A percentile compares a stretch with the other conserved stretches of the same genome.
phyloP scores from a whole-genome alignment of 2,113 vertebrate genomes.

The Marcusenius ussheri region DNA sequence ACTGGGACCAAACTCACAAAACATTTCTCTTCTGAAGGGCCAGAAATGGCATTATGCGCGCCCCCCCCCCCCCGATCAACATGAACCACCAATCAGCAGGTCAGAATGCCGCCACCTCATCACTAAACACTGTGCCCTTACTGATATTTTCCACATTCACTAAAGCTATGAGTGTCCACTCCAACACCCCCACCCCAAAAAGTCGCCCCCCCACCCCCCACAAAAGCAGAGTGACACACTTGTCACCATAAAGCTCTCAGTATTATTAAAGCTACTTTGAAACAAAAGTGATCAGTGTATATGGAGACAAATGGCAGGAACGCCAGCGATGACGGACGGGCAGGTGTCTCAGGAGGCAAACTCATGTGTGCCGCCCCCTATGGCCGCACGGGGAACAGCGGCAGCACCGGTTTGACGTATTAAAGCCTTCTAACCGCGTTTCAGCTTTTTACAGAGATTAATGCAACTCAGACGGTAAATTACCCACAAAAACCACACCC shows the following conservation, averaged over 20 bases:
- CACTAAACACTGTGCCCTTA: neutral
- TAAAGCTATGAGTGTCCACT: slow-evolving; percentile 16
- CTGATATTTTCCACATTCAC: neutral
- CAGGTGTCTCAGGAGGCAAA: slow-evolving; percentile 4
- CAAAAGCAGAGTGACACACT: slow-evolving; percentile 12
- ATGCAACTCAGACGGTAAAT: slow-evolving; percentile 54
- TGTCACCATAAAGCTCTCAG: slow-evolving; percentile 53
- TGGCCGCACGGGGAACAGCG: neutral
- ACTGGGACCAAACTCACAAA: slow-evolving; percentile 34
- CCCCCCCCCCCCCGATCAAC: neutral
- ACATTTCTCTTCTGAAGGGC: neutral
- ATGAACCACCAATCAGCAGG: neutral
- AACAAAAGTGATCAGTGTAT: slow-evolving; percentile 19
- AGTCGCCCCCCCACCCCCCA: neutral
- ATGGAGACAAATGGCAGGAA: slow-evolving; percentile 16
- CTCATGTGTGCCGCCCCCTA: neutral
- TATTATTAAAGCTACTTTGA: slow-evolving; percentile 29
- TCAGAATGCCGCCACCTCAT: neutral
- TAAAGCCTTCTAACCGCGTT: slow-evolving; percentile 72
- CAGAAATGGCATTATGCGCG: neutral
- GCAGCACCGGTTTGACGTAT: slow-evolving; percentile 43
- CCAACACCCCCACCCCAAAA: neutral
- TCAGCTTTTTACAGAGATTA: slow-evolving; percentile 54
- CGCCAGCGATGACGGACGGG: slow-evolving; percentile 9
- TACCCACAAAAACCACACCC: neutral